Conservation (phyloP, 53 echinoderm and acorn worm genomes). For the Apostichopus leukothele region DNA sequence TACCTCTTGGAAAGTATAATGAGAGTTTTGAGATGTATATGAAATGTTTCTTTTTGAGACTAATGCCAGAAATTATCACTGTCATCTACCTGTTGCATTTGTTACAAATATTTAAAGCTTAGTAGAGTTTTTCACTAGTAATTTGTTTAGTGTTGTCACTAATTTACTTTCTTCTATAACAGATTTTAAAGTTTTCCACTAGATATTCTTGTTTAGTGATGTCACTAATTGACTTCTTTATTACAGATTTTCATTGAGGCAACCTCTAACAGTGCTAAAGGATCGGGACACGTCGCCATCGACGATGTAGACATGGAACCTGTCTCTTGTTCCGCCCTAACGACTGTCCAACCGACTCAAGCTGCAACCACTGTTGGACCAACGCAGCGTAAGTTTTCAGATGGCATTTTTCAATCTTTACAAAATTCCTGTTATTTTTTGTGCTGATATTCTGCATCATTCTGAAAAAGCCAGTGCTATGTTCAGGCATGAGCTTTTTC, state of each 20-base stretch:
- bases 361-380: constrained; percentile 37
- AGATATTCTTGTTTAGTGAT: not conserved
- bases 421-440: too few species aligned
- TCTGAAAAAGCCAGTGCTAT: too few species aligned
- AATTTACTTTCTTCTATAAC: too few species aligned
- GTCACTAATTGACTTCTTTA: not conserved
- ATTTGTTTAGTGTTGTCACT: not conserved
- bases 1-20: too few species aligned
- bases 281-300: constrained; percentile 69
- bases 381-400: constrained; percentile 51
- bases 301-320: constrained; percentile 81
- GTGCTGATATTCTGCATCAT: too few species aligned
- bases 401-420: too few species aligned
- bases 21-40: too few species aligned
- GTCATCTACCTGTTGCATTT: too few species aligned
- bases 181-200: constrained; percentile 15
- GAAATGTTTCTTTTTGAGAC: too few species aligned
- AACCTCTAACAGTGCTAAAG: constrained; percentile 6
- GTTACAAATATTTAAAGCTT: too few species aligned
- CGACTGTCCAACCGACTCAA: constrained; percentile 42
- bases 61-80: too few species aligned
- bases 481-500: too few species aligned
- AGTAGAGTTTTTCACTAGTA: not conserved
- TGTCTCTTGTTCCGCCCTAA: constrained; percentile 57
- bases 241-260: constrained; percentile 61